A percentile compares a stretch with the other conserved stretches of the same genome.
These are phyloP conservation scores for Pseudococcus jackbeardsleyi DNA, from an alignment of 2,888 invertebrate genomes.

Conservation along the genomic window DNA sequence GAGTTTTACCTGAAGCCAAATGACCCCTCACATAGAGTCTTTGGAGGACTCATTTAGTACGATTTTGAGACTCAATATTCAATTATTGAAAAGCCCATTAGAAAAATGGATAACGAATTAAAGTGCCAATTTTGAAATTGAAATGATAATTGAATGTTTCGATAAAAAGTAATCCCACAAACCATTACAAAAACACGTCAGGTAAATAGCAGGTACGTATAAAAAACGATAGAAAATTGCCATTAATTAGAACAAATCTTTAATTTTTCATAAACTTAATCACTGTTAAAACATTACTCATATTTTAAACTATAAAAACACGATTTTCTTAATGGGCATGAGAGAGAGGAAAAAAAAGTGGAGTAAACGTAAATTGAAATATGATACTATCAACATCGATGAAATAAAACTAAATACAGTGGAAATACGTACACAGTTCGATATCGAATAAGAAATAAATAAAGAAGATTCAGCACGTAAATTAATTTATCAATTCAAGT, in stretches of 20 bases:
- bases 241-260: background rate
- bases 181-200: too few relatives aligned
- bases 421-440: constrained; percentile 20
- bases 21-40: too few relatives aligned
- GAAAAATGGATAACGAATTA: too few relatives aligned
- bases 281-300: constrained; percentile 11
- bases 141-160: too few relatives aligned
- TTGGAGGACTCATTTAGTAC: too few relatives aligned
- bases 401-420: background rate
- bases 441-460: constrained; percentile 16
- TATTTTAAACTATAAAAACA: constrained; percentile 36
- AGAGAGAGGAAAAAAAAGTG: background rate
- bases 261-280: constrained; percentile 32
- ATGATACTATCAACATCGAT: background rate
- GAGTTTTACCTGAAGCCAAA: too few relatives aligned
- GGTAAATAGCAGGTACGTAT: background rate
- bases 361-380: background rate
- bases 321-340: background rate
- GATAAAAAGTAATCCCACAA: too few relatives aligned
- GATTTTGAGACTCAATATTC: too few relatives aligned
- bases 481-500: background rate
- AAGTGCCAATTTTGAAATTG: too few relatives aligned
- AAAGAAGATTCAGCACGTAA: constrained; percentile 7
- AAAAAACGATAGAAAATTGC: background rate
- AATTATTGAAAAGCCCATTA: too few relatives aligned